Evolutionary conservation across 2,888 invertebrate species (phyloP).

Genomic region (Cylloceria caligata): DNA sequence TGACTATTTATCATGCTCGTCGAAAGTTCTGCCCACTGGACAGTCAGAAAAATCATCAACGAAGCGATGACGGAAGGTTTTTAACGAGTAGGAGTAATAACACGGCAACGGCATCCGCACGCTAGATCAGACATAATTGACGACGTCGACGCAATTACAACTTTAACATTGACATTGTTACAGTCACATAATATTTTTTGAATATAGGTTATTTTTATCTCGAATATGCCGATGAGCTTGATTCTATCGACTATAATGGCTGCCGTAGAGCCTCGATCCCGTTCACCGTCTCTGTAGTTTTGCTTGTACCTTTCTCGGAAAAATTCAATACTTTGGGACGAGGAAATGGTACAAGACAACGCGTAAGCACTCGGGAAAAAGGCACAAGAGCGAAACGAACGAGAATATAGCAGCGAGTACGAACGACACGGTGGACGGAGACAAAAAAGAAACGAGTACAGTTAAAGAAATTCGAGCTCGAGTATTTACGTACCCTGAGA

Average conservation of each 20-base stretch:
- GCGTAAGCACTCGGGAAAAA: background rate
- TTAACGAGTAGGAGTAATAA: background rate
- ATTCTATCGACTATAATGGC: background rate
- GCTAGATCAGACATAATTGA: background rate
- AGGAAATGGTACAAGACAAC: background rate
- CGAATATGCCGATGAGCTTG: background rate
- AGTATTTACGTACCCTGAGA: constrained; percentile 3
- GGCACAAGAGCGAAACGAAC: background rate
- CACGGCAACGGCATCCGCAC: background rate
- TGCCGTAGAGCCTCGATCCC: background rate
- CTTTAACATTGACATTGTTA: background rate
- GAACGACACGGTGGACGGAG: constrained; percentile 1
- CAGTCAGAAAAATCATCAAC: background rate
- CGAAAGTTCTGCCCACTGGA: constrained; percentile 5
- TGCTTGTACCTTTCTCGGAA: background rate
- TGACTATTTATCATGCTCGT: constrained; percentile 38
- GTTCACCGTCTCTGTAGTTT: background rate
- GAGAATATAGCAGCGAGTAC: background rate
- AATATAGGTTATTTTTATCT: background rate
- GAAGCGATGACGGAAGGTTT: background rate
- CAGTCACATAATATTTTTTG: background rate
- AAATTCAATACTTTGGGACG: background rate
- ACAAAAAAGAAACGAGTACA: constrained; percentile 10
- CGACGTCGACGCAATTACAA: background rate
- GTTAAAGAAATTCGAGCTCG: constrained; percentile 25